phyloP scores from a whole-genome alignment of 2,888 invertebrate genomes.

The Tetrapedia diversipes region DNA sequence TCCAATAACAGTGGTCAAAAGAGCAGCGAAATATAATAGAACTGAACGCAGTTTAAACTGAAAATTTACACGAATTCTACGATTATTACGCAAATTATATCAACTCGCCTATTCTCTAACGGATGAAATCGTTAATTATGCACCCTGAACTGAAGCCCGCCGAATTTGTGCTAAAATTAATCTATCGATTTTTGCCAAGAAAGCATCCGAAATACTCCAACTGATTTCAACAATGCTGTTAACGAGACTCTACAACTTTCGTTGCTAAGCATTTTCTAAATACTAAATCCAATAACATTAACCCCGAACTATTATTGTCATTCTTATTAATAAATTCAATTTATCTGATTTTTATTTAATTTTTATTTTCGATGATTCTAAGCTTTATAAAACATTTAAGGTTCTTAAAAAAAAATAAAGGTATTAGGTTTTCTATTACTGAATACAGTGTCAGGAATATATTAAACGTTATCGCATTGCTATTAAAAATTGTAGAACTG shows the following conservation, averaged over 20 bases:
- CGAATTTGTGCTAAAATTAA: not conserved
- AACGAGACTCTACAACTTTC: slow-evolving; percentile 10
- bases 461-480: no score
- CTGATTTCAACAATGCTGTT: not conserved
- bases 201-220: not conserved
- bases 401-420: no score
- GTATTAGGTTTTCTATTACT: no score
- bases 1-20: not conserved
- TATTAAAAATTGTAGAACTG: no score
- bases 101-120: not conserved
- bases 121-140: not conserved
- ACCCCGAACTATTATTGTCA: no score
- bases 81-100: slow-evolving; percentile 7
- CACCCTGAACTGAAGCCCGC: not conserved
- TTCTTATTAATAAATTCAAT: no score
- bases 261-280: not conserved
- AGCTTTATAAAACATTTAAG: no score
- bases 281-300: no score
- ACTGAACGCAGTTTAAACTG: no score
- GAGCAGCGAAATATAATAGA: not conserved
- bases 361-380: no score
- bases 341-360: no score
- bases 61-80: not conserved
- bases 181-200: slow-evolving; percentile 10
- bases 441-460: no score